These are phyloP conservation scores for Heliconius nattereri DNA, from an alignment of 1,140 invertebrate genomes.

Conservation along the genomic window DNA sequence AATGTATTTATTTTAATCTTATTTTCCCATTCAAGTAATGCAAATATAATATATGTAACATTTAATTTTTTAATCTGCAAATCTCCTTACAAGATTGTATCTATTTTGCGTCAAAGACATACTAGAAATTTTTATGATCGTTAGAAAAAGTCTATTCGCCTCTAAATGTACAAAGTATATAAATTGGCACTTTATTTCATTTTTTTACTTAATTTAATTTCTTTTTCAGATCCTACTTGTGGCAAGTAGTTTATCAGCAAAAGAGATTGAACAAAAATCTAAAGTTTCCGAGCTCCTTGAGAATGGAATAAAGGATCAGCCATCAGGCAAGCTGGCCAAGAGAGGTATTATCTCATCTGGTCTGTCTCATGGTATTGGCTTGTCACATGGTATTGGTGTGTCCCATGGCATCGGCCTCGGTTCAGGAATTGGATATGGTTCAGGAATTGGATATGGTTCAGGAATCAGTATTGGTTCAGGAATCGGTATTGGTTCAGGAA, in stretches of 20 bases:
- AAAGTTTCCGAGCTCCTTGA: slow-evolving; percentile 67
- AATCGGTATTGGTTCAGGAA: slow-evolving; percentile 32
- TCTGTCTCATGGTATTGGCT: slow-evolving; percentile 32
- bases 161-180: slow-evolving; percentile 16
- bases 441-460: slow-evolving; percentile 17
- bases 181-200: slow-evolving; percentile 6
- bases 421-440: slow-evolving; percentile 15
- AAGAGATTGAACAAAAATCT: slow-evolving; percentile 59
- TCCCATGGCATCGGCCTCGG: slow-evolving; percentile 28
- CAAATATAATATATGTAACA: background rate
- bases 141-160: slow-evolving; percentile 21
- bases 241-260: slow-evolving; percentile 59
- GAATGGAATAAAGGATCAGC: slow-evolving; percentile 64
- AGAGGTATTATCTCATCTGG: slow-evolving; percentile 56
- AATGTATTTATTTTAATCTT: no score
- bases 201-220: background rate
- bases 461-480: slow-evolving; percentile 16
- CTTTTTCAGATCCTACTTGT: slow-evolving; percentile 66
- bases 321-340: slow-evolving; percentile 59
- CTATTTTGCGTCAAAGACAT: slow-evolving; percentile 3
- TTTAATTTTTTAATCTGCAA: background rate
- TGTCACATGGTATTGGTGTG: slow-evolving; percentile 33
- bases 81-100: slow-evolving; percentile 5
- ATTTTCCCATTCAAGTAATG: no score
- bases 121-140: slow-evolving; percentile 17